Evolutionary conservation across 2,797 vertebrate species (phyloP).

Genomic region (Clarias laeviceps): DNA sequence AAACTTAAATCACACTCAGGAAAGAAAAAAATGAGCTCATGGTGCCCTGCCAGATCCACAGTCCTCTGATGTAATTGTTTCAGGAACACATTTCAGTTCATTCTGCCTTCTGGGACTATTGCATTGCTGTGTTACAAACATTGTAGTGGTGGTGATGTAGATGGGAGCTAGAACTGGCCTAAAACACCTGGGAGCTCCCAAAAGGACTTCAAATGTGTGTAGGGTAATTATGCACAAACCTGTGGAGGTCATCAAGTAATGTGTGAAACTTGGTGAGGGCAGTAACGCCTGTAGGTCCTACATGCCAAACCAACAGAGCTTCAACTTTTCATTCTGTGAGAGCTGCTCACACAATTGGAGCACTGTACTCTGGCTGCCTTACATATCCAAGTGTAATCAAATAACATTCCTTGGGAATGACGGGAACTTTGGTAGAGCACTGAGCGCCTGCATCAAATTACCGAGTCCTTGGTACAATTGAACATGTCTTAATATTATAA

Average conservation of each 20-base stretch:
- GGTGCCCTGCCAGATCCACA: constrained; percentile 47
- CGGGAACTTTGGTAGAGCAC: neutral
- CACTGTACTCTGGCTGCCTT: constrained; percentile 38
- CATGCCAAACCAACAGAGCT: constrained; percentile 37
- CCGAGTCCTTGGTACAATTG: constrained; percentile 27
- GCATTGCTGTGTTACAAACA: constrained; percentile 27
- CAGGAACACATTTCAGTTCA: constrained; percentile 40
- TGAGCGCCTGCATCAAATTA: constrained; percentile 28
- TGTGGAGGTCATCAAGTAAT: constrained; percentile 43
- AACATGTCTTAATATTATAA: constrained; percentile 34
- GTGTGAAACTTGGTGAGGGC: constrained; percentile 30
- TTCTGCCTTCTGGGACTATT: constrained; percentile 31
- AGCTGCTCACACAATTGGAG: constrained; percentile 15
- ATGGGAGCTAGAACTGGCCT: constrained; percentile 37
- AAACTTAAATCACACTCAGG: constrained; percentile 40
- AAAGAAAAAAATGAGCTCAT: constrained; percentile 18
- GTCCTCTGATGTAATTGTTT: constrained; percentile 52
- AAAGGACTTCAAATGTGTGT: constrained; percentile 36
- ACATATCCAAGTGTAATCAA: constrained; percentile 37
- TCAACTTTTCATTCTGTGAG: constrained; percentile 21
- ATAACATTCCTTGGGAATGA: constrained; percentile 41
- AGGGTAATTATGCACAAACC: constrained; percentile 38
- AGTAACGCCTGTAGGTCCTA: constrained; percentile 26
- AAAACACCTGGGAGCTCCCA: constrained; percentile 49
- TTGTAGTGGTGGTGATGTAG: constrained; percentile 24